Conservation (phyloP, 2,113 vertebrate genomes). For the Megaceryle maxima region DNA sequence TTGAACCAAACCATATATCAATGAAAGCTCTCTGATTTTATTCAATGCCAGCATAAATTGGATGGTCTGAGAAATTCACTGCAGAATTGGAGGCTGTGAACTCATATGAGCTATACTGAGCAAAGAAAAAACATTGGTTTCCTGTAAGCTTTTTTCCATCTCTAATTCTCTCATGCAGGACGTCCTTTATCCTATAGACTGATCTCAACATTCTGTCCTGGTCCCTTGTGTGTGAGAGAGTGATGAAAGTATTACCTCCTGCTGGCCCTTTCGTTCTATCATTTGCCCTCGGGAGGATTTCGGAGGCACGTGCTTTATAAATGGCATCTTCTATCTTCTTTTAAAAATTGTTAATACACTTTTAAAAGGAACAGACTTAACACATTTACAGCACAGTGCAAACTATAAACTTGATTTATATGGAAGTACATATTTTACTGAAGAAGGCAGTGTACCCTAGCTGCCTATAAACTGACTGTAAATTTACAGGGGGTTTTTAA, state of each 20-base stretch:
- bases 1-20: background rate
- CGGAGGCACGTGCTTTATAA: background rate
- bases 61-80: background rate
- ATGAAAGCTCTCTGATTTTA: background rate
- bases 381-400: background rate
- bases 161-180: background rate
- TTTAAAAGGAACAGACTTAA: slow-evolving; percentile 30
- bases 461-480: slow-evolving; percentile 33
- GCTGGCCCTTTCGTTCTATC: background rate
- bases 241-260: background rate
- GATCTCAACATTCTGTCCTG: background rate
- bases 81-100: background rate
- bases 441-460: background rate
- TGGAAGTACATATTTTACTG: slow-evolving; percentile 33
- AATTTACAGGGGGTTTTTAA: background rate
- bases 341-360: slow-evolving; percentile 34
- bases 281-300: background rate
- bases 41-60: background rate
- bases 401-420: slow-evolving; percentile 57
- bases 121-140: background rate
- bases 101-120: background rate
- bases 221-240: background rate
- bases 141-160: background rate
- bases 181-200: background rate
- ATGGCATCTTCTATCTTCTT: background rate